A percentile compares a stretch with the other conserved stretches of the same genome.
phyloP scores from a whole-genome alignment of 2,888 invertebrate species.

The Volucella bombylans region DNA sequence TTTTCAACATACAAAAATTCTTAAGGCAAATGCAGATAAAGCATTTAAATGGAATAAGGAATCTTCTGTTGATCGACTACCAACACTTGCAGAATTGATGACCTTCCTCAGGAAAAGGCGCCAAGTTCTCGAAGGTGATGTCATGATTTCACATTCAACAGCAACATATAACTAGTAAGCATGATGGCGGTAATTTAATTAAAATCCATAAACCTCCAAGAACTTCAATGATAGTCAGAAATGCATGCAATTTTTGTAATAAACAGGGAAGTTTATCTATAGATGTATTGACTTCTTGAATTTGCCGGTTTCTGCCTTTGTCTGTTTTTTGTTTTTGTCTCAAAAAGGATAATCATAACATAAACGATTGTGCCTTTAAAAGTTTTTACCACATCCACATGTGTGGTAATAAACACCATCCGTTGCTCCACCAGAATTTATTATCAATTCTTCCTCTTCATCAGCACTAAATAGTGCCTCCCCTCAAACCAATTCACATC shows the following conservation, averaged over 20 bases:
- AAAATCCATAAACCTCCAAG: slow-evolving; percentile 25
- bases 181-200: slow-evolving; percentile 8
- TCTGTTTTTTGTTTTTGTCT: slow-evolving; percentile 4
- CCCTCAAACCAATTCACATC: slow-evolving; percentile 2
- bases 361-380: slow-evolving; percentile 11
- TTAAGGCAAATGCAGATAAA: slow-evolving; percentile 50
- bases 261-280: slow-evolving; percentile 39
- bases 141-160: slow-evolving; percentile 22
- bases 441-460: background rate
- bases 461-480: too few species aligned
- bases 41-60: slow-evolving; percentile 30
- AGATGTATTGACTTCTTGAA: background rate
- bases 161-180: slow-evolving; percentile 13
- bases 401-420: slow-evolving; percentile 50
- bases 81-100: too few species aligned
- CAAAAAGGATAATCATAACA: background rate
- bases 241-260: slow-evolving; percentile 47
- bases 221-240: slow-evolving; percentile 21
- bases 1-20: slow-evolving; percentile 46
- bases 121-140: too few species aligned
- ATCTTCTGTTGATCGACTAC: too few species aligned
- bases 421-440: slow-evolving; percentile 34
- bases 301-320: background rate
- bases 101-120: too few species aligned
- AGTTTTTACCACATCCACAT: slow-evolving; percentile 23